Base-by-base conservation (phyloP, 2,888 invertebrate species). In the Caenorhabditis japonica region DNA sequence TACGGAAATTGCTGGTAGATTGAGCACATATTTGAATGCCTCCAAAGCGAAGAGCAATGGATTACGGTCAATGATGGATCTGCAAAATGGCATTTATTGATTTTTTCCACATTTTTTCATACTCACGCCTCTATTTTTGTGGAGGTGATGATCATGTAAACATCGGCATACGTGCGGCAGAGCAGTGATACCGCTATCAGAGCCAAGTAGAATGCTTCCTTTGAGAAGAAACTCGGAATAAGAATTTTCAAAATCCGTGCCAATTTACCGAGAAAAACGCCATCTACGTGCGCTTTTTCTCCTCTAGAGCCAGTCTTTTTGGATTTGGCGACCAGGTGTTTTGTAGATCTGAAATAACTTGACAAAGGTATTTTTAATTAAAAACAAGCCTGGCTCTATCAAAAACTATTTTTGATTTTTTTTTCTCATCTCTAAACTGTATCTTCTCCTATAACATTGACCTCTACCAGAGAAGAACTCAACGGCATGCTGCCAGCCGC, bases 131-230 rank as follows among this genome's bases (percentile, higher is more conserved):
- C 97, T 83, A 97, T 92, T 60, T 93, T 91, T 1, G 97, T 97
- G 12, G 94, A 93, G 88, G 93, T 94, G 86, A 94, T 93, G 82
- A 99, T 99, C 90, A 97, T 92, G 95, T 96, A 99, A 56, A 99
- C 91, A 89, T 99, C 99, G 87, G 96, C 96, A 80, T 95, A 91
- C 0, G 97, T 96, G 81, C 97, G 91, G 2, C 93, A 92, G 21
- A 96, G 91, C 41, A 99, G 90, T 4, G 94, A 92, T 4, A 90
- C 87, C 0, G 96, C 97, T 46, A 90, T 90, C 30, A 90, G 56
- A 12, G 75, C 71, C 73, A 87, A 78, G 68, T 85, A 85, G 33
- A 85, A 79, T 2, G 82, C 75, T 80, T 85, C 84, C 51, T 72
- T 78, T 25, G 81, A 80, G 44, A 85, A 75, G 30, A 80, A 59